Evolutionary conservation across 2,113 vertebrate species (phyloP).

Genomic region (Cyanoramphus novaezelandiae): DNA sequence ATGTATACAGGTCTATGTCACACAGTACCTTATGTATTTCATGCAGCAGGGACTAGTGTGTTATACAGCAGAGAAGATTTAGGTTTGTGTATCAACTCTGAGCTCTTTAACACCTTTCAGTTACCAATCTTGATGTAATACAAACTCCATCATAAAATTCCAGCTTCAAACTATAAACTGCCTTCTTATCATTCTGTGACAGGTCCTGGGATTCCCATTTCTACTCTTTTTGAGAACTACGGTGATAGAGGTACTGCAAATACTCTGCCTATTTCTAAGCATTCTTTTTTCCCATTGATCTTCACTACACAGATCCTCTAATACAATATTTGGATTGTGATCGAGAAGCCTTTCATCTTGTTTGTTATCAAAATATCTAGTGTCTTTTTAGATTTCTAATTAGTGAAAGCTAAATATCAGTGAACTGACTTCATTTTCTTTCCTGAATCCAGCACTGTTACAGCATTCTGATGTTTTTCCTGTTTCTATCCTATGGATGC

Average conservation of each 20-base stretch:
- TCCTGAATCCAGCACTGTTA: background rate
- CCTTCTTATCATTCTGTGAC: background rate
- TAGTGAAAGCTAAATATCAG: background rate
- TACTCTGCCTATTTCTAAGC: background rate
- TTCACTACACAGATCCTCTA: background rate
- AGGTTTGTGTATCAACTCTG: background rate
- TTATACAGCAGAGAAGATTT: background rate
- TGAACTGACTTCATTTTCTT: background rate
- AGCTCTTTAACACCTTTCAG: background rate
- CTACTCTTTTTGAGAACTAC: constrained; percentile 75
- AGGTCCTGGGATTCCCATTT: constrained; percentile 81
- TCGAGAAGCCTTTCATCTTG: background rate
- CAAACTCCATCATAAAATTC: background rate
- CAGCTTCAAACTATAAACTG: background rate
- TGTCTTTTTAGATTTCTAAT: background rate
- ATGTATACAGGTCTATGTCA: background rate
- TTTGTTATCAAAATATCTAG: background rate
- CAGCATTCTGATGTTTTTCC: background rate
- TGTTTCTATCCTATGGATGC: background rate
- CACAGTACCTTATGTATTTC: background rate
- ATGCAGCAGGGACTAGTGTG: background rate
- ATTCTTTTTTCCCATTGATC: background rate
- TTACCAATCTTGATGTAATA: background rate
- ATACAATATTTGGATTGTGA: background rate
- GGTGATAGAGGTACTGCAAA: constrained; percentile 73